These are phyloP conservation scores for Poecilia velifera DNA, from an alignment of 2,797 vertebrate species.

Conservation along the genomic window DNA sequence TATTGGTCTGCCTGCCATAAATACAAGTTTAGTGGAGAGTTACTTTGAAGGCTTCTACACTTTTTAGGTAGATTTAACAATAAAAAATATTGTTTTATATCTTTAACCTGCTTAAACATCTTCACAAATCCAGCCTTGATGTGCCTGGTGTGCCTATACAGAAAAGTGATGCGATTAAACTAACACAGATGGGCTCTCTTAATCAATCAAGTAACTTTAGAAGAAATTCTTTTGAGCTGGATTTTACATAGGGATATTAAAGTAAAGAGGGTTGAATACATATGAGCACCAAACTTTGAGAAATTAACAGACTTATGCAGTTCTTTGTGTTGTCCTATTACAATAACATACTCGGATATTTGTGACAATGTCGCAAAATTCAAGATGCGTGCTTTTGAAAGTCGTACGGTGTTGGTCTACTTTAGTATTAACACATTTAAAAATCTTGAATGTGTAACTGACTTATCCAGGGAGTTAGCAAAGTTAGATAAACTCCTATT, in stretches of 20 bases:
- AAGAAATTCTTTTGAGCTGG: too few species aligned
- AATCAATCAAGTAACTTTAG: too few species aligned
- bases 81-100: background rate
- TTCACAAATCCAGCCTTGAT: background rate
- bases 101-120: background rate
- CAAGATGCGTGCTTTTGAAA: background rate
- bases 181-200: too few species aligned
- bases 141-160: background rate
- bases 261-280: background rate
- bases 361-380: background rate
- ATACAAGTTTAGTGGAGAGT: background rate
- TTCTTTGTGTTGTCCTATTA: background rate
- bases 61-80: background rate
- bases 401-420: background rate
- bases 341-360: background rate
- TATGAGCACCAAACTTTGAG: background rate
- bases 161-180: too few species aligned
- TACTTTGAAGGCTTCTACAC: background rate
- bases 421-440: background rate
- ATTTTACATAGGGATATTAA: too few species aligned
- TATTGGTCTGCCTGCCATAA: background rate
- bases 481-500: background rate
- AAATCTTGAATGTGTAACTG: background rate
- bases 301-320: background rate
- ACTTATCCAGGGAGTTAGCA: background rate